Percentiles rank a stretch among this genome's conserved stretches.
These are phyloP conservation scores for Sminthurides bifidus DNA, from an alignment of 1,140 invertebrate genomes.

Conservation along the genomic window DNA sequence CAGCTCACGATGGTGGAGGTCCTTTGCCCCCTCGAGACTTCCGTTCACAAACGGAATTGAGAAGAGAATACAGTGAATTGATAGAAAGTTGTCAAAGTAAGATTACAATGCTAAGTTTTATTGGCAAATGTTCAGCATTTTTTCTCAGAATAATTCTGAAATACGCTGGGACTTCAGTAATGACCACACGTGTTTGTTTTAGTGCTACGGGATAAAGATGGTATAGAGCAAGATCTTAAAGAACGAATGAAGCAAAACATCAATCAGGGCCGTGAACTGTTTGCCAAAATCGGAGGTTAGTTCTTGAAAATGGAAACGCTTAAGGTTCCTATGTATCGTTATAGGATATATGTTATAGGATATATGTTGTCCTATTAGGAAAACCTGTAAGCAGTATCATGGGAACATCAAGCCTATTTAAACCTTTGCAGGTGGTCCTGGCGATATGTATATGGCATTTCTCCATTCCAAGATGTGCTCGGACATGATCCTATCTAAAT, in stretches of 20 bases:
- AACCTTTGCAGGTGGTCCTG: constrained; percentile 12
- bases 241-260: background rate
- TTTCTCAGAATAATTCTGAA: background rate
- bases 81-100: constrained; percentile 1
- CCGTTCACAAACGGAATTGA: background rate
- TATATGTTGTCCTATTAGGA: background rate
- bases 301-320: too few relatives aligned
- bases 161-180: background rate
- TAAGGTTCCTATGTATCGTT: too few relatives aligned
- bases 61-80: background rate
- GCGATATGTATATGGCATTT: constrained; percentile 24
- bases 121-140: background rate
- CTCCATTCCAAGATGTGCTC: constrained; percentile 20
- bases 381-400: background rate
- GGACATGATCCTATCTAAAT: constrained; percentile 8
- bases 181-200: too few relatives aligned
- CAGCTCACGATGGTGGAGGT: too few relatives aligned
- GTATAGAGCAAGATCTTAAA: background rate
- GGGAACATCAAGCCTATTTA: too few relatives aligned
- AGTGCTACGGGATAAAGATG: background rate
- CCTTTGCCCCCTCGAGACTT: too few relatives aligned
- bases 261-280: background rate
- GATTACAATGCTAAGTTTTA: background rate
- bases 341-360: background rate
- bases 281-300: background rate